Conservation (phyloP, 1,140 invertebrate genomes). For the Dysdera silvatica region DNA sequence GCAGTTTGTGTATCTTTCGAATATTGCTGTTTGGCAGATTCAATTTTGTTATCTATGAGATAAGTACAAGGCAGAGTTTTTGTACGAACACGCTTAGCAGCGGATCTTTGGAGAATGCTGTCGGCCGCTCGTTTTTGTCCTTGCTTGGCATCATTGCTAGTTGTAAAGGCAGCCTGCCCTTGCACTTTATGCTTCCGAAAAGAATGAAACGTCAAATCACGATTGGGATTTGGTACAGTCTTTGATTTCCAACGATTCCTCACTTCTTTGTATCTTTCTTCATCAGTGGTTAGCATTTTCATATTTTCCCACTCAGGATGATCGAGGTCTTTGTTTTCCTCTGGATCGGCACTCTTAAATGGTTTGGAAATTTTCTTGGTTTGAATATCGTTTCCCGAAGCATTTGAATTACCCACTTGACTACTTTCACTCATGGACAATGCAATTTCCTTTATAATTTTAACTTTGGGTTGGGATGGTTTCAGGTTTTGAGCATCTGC, state of each 20-base stretch:
- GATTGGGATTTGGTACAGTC: conserved; percentile 26
- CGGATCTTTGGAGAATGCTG: neutral
- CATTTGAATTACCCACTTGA: too few relatives aligned
- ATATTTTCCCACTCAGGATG: conserved; percentile 27
- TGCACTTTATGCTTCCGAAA: neutral
- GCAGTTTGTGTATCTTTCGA: neutral
- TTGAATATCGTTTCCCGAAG: too few relatives aligned
- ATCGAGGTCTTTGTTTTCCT: conserved; percentile 25
- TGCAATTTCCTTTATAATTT: too few relatives aligned
- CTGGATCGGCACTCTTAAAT: too few relatives aligned
- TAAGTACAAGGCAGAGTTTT: neutral
- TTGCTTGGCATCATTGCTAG: neutral
- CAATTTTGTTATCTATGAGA: conserved; percentile 4
- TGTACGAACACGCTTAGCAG: neutral
- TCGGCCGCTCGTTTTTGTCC: conserved; percentile 13
- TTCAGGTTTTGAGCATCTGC: too few relatives aligned
- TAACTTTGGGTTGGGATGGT: too few relatives aligned
- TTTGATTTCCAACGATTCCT: conserved; percentile 19
- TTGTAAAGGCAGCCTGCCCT: neutral
- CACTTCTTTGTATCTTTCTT: conserved; percentile 28
- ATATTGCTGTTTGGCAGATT: neutral
- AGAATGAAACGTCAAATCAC: conserved; percentile 23
- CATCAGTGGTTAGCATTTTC: conserved; percentile 18
- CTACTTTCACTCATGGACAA: too few relatives aligned
- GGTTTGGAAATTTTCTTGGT: too few relatives aligned